Evolutionary conservation across 2,797 vertebrate genomes (phyloP).

Genomic region (Microcaecilia unicolor): DNA sequence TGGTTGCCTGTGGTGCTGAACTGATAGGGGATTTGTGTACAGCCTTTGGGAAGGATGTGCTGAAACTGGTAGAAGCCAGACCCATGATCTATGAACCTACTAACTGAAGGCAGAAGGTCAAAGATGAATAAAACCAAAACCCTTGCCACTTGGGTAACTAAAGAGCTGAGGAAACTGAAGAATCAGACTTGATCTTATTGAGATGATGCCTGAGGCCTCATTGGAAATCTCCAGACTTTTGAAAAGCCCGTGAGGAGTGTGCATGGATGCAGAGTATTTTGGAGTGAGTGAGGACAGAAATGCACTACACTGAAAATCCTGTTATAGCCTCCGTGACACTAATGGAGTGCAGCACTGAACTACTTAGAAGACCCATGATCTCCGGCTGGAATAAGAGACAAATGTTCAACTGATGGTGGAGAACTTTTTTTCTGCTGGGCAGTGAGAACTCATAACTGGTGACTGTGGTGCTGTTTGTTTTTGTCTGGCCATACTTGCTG

Average conservation of each 20-base stretch:
- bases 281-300: conserved; percentile 83
- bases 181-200: conserved; percentile 84
- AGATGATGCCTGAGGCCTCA: conserved; percentile 68
- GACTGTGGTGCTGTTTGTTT: conserved; percentile 41
- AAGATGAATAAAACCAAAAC: conserved; percentile 95
- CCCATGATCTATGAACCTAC: conserved; percentile 92
- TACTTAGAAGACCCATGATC: conserved; percentile 36
- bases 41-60: conserved; percentile 90
- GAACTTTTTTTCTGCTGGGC: conserved; percentile 34
- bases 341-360: conserved; percentile 59
- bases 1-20: conserved; percentile 86
- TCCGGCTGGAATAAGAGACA: conserved; percentile 39
- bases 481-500: conserved; percentile 48
- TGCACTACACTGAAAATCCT: conserved; percentile 79
- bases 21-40: conserved; percentile 96
- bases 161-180: conserved; percentile 96
- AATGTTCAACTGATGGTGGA: too few relatives aligned
- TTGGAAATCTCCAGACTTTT: conserved; percentile 83
- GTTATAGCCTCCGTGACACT: conserved; percentile 57
- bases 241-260: conserved; percentile 70
- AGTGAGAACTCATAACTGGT: conserved; percentile 35
- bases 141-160: conserved; percentile 93
- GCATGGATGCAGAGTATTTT: conserved; percentile 83
- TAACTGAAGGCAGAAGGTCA: conserved; percentile 90
- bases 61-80: conserved; percentile 90